Base-by-base conservation (phyloP, 2,888 invertebrate species). In the Athalia circularis region DNA sequence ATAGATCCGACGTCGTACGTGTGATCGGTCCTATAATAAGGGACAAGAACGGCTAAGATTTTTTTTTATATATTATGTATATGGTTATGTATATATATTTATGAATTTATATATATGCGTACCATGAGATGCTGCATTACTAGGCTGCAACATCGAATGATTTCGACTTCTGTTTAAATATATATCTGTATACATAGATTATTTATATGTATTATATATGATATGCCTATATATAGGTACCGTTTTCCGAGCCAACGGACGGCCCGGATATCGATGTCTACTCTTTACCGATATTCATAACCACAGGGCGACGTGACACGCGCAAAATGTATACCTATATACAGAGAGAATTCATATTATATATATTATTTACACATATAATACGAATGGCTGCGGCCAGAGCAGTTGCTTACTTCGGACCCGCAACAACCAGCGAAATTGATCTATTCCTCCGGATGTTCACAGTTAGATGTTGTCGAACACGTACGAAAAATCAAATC, bases 391-490 rank as follows among this genome's bases (percentile, higher is more conserved):
- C 68, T 59, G 72, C 8, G n/a, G 72, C 48, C 43, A 48, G 59
- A n/a, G 59, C 72, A 61, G 43, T 48, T 52, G 43, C n/a, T 8
- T 59, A n/a, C 72, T 43, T 45, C 47, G 59, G n/a, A 61, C 70
- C 70, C 70, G 54, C 57, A 59, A 29, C 29, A 29, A 72, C 72
- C n/a, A 59, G 52, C 75, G 62, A 75, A 75, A 75, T 75, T 75
- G 75, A 75, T 75, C 75, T 64, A 75, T 75, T 62, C 64, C 75
- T 29, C 61, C 75, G 75, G 64, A 64, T 62, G 64, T 75, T 62
- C 61, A 75, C 75, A 64, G 75, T 75, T 62, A 75, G 75, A 75
- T 52, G 48, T 48, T n/a, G 59, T 59, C 29, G 59, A 6, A 45
- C 6, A 47, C n/a, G 45, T 8, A 57, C 57, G 57, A 72, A 13